Conservation (phyloP, 2,888 invertebrate genomes). For the Chloromyia formosa region DNA sequence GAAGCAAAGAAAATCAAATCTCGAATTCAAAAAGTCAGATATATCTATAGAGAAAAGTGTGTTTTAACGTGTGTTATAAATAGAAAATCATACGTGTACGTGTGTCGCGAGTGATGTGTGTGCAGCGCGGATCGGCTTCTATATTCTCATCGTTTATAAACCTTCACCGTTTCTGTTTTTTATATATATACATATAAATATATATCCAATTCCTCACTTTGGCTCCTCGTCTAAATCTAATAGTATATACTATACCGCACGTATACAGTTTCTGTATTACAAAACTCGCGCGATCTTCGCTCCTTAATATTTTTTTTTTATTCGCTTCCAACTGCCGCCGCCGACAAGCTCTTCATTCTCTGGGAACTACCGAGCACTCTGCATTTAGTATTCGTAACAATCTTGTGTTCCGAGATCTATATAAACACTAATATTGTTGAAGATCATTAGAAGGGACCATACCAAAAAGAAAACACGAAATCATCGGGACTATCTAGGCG, state of each 20-base stretch:
- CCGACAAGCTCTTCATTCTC: background rate
- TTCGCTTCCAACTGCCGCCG: background rate
- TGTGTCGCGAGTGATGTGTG: conserved; percentile 49
- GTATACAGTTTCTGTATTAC: conserved; percentile 34
- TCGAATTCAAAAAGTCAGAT: conserved; percentile 22
- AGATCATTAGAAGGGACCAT: conserved; percentile 2
- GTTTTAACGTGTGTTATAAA: conserved; percentile 47
- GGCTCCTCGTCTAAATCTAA: conserved; percentile 1
- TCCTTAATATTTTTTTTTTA: background rate
- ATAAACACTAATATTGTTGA: conserved; percentile 28
- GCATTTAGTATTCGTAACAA: background rate
- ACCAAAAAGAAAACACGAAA: background rate
- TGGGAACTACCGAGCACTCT: conserved; percentile 13
- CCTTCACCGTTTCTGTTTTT: conserved; percentile 5
- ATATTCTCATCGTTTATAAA: conserved; percentile 35
- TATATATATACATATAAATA: no score
- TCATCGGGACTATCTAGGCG: conserved; percentile 7
- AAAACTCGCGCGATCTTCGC: conserved; percentile 19
- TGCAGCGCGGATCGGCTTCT: conserved; percentile 40
- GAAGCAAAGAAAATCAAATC: conserved; percentile 32
- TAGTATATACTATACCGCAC: conserved; percentile 32
- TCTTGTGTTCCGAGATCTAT: background rate
- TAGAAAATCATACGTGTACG: conserved; percentile 48
- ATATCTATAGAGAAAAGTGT: conserved; percentile 31
- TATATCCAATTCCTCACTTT: conserved; percentile 17